Percentiles rank a stretch among this genome's conserved stretches.
Conservation (phyloP, 2,113 vertebrate species). For the Galbula dea region DNA sequence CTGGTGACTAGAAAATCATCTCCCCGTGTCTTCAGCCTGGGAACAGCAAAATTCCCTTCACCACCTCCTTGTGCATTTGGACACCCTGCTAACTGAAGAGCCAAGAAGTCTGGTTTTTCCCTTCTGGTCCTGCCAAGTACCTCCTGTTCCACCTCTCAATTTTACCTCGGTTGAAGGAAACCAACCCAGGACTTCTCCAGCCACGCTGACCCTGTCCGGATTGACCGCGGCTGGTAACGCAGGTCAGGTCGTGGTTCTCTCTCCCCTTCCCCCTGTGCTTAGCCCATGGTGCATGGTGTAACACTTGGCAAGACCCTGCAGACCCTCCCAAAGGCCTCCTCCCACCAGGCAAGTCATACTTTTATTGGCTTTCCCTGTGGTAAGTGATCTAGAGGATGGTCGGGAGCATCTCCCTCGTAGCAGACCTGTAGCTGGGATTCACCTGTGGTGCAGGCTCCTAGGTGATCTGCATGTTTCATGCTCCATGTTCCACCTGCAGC, state of each 20-base stretch:
- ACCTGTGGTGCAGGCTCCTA: not conserved
- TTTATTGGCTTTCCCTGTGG: not conserved
- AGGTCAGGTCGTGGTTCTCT: not conserved
- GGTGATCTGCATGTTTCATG: not conserved
- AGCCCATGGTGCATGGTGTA: slow-evolving; percentile 42
- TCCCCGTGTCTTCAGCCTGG: not conserved
- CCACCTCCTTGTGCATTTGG: not conserved
- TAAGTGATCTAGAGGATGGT: not conserved
- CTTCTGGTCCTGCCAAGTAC: not conserved
- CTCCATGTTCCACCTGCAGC: not conserved
- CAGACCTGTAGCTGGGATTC: not conserved
- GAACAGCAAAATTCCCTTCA: not conserved
- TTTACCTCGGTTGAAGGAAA: not conserved
- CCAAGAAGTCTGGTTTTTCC: not conserved
- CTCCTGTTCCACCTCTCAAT: not conserved
- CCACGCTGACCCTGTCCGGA: not conserved
- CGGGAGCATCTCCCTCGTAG: slow-evolving; percentile 2
- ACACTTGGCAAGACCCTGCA: not conserved
- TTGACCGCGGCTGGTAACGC: not conserved
- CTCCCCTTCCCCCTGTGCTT: not conserved
- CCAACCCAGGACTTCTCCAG: not conserved
- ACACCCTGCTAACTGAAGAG: not conserved
- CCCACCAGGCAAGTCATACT: not conserved
- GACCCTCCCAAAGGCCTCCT: slow-evolving; percentile 15
- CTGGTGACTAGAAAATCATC: not conserved